Evolutionary conservation across 2,113 vertebrate genomes (phyloP), one percentile per base, ranked within the genome.

Genomic region (Heteronetta atricapilla): DNA sequence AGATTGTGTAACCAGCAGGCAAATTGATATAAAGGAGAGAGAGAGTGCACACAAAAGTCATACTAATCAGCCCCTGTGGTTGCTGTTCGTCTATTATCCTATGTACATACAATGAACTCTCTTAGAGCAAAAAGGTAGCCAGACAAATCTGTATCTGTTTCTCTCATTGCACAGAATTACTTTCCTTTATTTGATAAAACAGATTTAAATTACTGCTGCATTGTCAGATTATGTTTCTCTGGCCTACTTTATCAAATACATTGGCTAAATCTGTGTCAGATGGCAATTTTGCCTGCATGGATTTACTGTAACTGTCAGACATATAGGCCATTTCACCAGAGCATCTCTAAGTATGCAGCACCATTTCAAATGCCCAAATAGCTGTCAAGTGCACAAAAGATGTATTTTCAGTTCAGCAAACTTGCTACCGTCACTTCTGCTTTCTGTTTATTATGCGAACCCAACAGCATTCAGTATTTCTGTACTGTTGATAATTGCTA

Each of bases 401-500:
- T 87, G 8, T 62, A 82, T 92, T 87, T 97, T 78, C 68, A 91
- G 79, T 81, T 89, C 86, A 90, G 82, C 86, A 92, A 82, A 96
- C 88, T 89, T 80, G 66, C 62, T 89, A 87, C 94, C 87, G 72
- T 83, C 74, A 70, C 80, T 94, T 96, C 73, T 83, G 86, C 12
- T 60, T 93, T 93, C 91, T 90, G 74, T 89, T 95, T 96, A 88
- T 95, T 80, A 84, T 85, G 89, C 77, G 96, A 95, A 84, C 53
- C 31, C 31, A 86, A 77, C 7, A n/a, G 38, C 59, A 89, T 88
- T 95, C 59, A 44, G 86, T 92, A 92, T 96, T 96, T 91, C 86
- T 92, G 90, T 89, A 52, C 53, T 83, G 58, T 55, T 85, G 88
- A 79, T 93, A 97, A 96, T 95, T 91, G 78, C 70, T 97, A 95